Conservation (phyloP, 1,140 invertebrate genomes). For the Sitophilus oryzae region DNA sequence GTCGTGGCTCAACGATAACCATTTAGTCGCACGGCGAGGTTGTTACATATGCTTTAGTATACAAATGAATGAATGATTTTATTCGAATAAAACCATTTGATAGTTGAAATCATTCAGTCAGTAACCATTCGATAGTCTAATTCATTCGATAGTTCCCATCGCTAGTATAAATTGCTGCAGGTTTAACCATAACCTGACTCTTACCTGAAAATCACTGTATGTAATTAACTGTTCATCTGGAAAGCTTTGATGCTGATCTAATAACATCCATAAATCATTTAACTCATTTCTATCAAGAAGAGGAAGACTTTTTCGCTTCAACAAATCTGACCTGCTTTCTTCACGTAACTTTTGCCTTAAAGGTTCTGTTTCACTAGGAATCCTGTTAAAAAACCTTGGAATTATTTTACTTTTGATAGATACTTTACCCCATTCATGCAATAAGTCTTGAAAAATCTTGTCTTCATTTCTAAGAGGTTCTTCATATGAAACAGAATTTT, state of each 20-base stretch:
- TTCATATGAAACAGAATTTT: slow-evolving; percentile 15
- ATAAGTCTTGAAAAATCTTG: slow-evolving; percentile 51
- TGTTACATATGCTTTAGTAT: no score
- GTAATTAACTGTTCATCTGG: slow-evolving; percentile 78
- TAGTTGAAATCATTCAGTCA: no score
- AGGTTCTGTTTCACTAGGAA: slow-evolving; percentile 70
- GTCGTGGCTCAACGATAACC: no score
- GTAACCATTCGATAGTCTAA: no score
- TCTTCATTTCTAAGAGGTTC: slow-evolving; percentile 46
- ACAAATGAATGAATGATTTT: no score
- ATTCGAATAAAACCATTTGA: no score
- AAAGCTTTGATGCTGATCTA: slow-evolving; percentile 73
- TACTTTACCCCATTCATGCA: slow-evolving; percentile 52
- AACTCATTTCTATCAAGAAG: slow-evolving; percentile 83
- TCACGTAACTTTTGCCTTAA: slow-evolving; percentile 76
- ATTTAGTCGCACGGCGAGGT: no score
- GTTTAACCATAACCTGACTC: no score
- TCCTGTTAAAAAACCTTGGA: slow-evolving; percentile 74
- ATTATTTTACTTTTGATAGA: slow-evolving; percentile 49
- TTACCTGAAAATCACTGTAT: slow-evolving; percentile 74
- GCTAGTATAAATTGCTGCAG: no score
- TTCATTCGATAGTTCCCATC: no score
- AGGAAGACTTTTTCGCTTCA: slow-evolving; percentile 77
- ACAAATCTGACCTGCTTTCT: slow-evolving; percentile 77
- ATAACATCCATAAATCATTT: slow-evolving; percentile 73